Conservation (phyloP, 2,888 invertebrate genomes). For the Rhingia rostrata region DNA sequence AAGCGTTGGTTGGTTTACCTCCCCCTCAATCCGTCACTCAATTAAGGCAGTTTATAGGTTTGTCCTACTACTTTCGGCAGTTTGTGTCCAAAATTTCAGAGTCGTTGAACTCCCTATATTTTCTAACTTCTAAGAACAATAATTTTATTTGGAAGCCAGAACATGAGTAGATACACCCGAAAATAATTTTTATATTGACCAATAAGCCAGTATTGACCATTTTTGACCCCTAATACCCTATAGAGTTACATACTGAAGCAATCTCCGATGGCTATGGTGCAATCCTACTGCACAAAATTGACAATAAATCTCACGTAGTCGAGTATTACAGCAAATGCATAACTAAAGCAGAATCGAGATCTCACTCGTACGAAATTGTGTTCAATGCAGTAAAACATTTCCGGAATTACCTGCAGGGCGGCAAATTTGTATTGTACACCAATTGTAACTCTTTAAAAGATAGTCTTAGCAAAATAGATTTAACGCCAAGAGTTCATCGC, state of each 20-base stretch:
- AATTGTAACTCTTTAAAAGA: no score
- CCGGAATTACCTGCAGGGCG: no score
- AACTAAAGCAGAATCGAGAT: conserved; percentile 51
- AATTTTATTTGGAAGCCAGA: conserved; percentile 12
- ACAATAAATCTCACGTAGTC: conserved; percentile 27
- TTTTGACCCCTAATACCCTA: conserved; percentile 67
- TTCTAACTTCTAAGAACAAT: conserved; percentile 9
- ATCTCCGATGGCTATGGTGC: conserved; percentile 49
- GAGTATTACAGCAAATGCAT: conserved; percentile 64
- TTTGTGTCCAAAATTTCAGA: conserved; percentile 26
- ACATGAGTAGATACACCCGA: conserved; percentile 42
- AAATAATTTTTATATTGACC: conserved; percentile 47
- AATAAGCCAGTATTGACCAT: conserved; percentile 67
- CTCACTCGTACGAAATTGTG: conserved; percentile 71
- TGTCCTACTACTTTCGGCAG: conserved; percentile 37
- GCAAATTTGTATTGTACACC: no score
- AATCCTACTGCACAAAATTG: conserved; percentile 48
- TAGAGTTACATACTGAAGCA: conserved; percentile 70
- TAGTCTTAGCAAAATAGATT: no score
- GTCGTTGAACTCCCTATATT: conserved; percentile 18
- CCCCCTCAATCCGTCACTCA: conserved; percentile 31
- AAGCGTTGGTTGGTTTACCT: conserved; percentile 25
- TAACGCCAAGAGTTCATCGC: no score
- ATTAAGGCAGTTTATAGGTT: conserved; percentile 42
- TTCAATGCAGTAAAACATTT: no score